Conservation (phyloP, 2,888 invertebrate species). For the Furcula furcula region DNA sequence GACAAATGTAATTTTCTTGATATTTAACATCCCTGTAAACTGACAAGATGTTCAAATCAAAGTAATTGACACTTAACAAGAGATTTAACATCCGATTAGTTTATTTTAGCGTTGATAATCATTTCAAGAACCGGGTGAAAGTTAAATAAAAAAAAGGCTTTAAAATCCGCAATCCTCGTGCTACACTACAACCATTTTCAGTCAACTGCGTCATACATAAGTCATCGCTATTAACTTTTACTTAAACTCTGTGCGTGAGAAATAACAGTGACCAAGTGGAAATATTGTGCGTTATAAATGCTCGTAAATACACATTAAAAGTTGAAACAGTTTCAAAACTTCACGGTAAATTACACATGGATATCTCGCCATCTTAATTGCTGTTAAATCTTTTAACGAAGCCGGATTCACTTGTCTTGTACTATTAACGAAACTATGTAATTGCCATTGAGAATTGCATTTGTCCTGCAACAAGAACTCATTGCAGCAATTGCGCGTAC, state of each 20-base stretch:
- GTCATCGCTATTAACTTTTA: not conserved
- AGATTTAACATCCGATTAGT: no score
- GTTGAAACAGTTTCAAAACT: conserved; percentile 16
- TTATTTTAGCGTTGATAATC: no score
- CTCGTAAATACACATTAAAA: conserved; percentile 11
- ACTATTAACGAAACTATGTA: conserved; percentile 51
- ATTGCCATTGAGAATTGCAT: conserved; percentile 72
- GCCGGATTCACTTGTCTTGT: conserved; percentile 43
- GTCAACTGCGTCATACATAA: no score
- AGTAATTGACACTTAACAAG: no score
- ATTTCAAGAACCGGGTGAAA: no score
- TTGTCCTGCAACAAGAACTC: conserved; percentile 50
- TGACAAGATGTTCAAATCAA: no score
- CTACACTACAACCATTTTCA: not conserved
- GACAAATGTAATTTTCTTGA: no score
- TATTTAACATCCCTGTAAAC: no score
- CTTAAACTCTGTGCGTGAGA: conserved; percentile 15
- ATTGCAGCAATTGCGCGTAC: conserved; percentile 57
- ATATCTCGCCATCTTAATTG: conserved; percentile 33
- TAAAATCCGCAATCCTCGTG: no score
- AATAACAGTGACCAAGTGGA: conserved; percentile 10
- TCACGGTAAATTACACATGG: conserved; percentile 21
- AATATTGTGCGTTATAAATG: conserved; percentile 3
- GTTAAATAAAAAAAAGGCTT: no score
- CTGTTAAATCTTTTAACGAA: conserved; percentile 46